Conservation (phyloP, 2,797 vertebrate species). For the Siniperca undulata region DNA sequence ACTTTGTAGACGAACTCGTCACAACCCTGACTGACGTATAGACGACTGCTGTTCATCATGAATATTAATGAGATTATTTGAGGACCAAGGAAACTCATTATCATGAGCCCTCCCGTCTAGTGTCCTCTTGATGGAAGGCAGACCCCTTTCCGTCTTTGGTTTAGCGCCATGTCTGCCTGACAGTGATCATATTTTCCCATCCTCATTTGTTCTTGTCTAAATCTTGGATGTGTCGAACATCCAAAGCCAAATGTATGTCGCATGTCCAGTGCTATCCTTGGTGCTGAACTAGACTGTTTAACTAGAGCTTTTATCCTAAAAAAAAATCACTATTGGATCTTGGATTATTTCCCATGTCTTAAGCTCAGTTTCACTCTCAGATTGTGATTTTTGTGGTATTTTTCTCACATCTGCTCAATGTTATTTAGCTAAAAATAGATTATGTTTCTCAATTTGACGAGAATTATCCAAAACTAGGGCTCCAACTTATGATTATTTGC, state of each 20-base stretch:
- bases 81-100: slow-evolving; percentile 40
- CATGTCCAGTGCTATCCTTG: slow-evolving; percentile 14
- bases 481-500: not conserved
- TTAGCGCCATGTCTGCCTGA: slow-evolving; percentile 7
- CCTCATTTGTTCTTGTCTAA: not conserved
- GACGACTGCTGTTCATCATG: slow-evolving; percentile 36
- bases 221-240: not conserved
- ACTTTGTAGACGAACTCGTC: slow-evolving; percentile 32
- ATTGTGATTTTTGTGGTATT: not conserved
- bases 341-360: not conserved
- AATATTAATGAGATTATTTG: slow-evolving; percentile 60
- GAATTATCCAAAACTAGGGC: not conserved
- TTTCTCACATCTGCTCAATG: not conserved
- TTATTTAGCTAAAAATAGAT: not conserved
- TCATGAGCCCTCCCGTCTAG: slow-evolving; percentile 6
- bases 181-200: not conserved
- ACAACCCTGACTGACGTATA: slow-evolving; percentile 32
- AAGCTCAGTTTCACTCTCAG: not conserved
- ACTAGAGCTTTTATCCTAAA: not conserved
- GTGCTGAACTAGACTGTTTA: slow-evolving; percentile 2
- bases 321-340: not conserved
- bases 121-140: slow-evolving; percentile 24
- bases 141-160: slow-evolving; percentile 5
- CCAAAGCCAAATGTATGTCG: not conserved
- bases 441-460: not conserved